Evolutionary conservation across 1,140 invertebrate genomes (phyloP), one percentile per base, ranked within the genome.

Genomic region (Watersipora subatra): DNA sequence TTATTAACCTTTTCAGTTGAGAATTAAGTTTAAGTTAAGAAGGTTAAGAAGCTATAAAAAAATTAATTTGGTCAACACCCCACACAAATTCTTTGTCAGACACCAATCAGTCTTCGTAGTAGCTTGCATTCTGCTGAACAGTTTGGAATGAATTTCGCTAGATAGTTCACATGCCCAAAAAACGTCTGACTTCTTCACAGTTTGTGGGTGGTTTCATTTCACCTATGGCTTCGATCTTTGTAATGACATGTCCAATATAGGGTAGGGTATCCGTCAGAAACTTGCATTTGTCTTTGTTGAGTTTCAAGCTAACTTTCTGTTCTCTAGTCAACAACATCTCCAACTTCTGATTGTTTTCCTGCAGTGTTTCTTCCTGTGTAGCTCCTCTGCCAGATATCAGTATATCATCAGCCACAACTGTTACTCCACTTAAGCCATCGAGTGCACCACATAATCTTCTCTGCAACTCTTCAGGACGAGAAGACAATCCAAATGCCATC

Each of bases 231-330:
- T 69, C 55, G 0, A 81, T 66, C 64, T 80, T 80, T 1, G 69
- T 70, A 3, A 83, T 65, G 2, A 79, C 68, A 24, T 78, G 69
- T 12, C 67, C 56, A 58, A 62, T 62, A 28, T 62, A 69, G 20
- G 25, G 34, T 0, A 67, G 57, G 46, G 65, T 61, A 22, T 26
- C 63, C 20, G 28, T 1, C 7, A 46, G 57, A 22, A 61, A 25
- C 28, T 57, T 30, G 28, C 64, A 68, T 68, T 80, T 82, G 2
- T 68, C 69, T 58, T 64, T 66, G 70, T 80, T 80, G 64, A 81
- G 71, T 65, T 71, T 76, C 24, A 82, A 65, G 69, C 75, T 73
- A 46, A 46, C 34, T 46, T n/a, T 46, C 7, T n/a, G 34, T 46
- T 7, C 34, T 46, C 34, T 46, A n/a, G 34, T n/a, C 34, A 46